phyloP scores from a whole-genome alignment of 2,888 invertebrate genomes.

The Meghimatium bilineatum region DNA sequence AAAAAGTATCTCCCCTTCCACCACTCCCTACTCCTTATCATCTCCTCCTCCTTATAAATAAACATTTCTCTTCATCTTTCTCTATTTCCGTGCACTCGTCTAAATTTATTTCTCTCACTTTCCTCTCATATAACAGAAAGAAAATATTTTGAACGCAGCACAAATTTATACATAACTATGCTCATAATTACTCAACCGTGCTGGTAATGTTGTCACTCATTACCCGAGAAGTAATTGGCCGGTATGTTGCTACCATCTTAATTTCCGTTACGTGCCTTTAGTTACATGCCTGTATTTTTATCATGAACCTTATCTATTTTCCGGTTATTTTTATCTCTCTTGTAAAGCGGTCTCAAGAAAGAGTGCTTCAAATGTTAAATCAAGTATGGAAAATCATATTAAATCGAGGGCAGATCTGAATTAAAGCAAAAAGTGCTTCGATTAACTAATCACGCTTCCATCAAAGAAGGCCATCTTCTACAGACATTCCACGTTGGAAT shows the following conservation, averaged over 20 bases:
- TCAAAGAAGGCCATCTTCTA: conserved; percentile 3
- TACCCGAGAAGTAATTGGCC: neutral
- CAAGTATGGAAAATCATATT: conserved; percentile 8
- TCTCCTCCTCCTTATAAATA: too few relatives aligned
- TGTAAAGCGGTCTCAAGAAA: neutral
- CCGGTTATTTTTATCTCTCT: neutral
- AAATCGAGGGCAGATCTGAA: conserved; percentile 5
- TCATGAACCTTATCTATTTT: neutral
- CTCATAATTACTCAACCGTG: neutral
- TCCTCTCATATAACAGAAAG: neutral
- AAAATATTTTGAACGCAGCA: neutral
- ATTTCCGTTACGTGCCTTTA: conserved; percentile 9
- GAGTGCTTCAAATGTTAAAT: conserved; percentile 2
- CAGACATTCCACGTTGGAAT: conserved; percentile 8
- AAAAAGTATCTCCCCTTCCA: too few relatives aligned
- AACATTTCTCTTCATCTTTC: too few relatives aligned
- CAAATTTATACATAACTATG: neutral
- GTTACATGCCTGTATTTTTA: neutral
- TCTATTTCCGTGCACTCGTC: too few relatives aligned
- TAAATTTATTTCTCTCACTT: neutral
- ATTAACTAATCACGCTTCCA: conserved; percentile 14
- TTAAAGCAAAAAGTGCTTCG: conserved; percentile 16
- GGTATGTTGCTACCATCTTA: neutral
- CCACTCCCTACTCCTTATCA: too few relatives aligned
- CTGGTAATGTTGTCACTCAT: neutral